Evolutionary conservation across 1,140 invertebrate species (phyloP).

Genomic region (Archivesica marissinica): DNA sequence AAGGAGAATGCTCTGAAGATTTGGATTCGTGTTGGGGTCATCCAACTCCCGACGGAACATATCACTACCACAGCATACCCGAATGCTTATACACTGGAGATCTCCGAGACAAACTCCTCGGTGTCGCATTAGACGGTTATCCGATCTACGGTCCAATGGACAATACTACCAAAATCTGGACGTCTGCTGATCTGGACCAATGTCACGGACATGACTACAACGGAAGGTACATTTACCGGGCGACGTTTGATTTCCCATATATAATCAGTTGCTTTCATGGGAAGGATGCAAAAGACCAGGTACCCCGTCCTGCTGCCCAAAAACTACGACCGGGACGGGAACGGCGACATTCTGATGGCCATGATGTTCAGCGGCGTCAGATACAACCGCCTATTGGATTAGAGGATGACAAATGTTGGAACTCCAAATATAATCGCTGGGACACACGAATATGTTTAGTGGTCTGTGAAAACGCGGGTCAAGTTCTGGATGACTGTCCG

Average conservation of each 20-base stretch:
- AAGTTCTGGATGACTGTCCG: neutral
- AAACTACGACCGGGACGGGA: neutral
- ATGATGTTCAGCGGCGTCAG: neutral
- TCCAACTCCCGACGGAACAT: neutral
- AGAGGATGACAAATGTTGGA: constrained; percentile 26
- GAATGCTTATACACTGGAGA: constrained; percentile 28
- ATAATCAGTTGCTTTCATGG: constrained; percentile 53
- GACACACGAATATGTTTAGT: neutral
- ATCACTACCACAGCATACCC: constrained; percentile 40
- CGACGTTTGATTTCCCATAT: constrained; percentile 47
- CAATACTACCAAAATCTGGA: neutral
- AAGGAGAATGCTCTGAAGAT: constrained; percentile 20
- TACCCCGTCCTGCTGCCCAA: neutral
- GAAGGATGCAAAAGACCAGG: neutral
- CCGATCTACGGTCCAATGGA: constrained; percentile 53
- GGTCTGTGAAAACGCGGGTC: constrained; percentile 12
- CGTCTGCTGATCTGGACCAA: constrained; percentile 23
- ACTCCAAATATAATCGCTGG: neutral
- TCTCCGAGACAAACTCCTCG: constrained; percentile 25
- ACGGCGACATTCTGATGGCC: neutral
- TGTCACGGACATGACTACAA: constrained; percentile 39
- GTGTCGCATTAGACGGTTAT: constrained; percentile 48
- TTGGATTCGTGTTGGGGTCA: constrained; percentile 12
- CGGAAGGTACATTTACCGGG: constrained; percentile 42
- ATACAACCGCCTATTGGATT: neutral